Base-by-base conservation (phyloP, 2,113 vertebrate genomes). In the Micromys minutus region DNA sequence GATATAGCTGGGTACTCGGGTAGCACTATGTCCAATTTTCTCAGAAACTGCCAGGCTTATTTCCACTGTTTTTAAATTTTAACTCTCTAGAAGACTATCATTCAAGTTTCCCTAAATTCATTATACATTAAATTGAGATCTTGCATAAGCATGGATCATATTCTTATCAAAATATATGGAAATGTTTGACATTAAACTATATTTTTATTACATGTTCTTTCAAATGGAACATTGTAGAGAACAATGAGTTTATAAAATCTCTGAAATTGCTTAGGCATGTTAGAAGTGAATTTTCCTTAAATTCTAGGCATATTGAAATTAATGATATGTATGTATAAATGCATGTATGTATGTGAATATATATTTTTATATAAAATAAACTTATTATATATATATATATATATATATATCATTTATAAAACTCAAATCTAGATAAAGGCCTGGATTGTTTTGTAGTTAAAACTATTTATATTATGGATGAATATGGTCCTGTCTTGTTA, bases 381-480 rank as follows among this genome's bases (percentile, higher is more conserved):
- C 12, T 86, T 29, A n/a, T n/a, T n/a, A n/a, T n/a, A n/a, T n/a
- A n/a, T n/a, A n/a, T n/a, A n/a, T n/a, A n/a, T n/a, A n/a, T 47
- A 47, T 1, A 36, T 50, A 4, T 42, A 29, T 45, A 17, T 74
- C 63, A 52, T 50, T 36, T 52, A 22, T 74, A 19, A 91, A 94
- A 63, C 3, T 89, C 91, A 80, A 88, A 86, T 45, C 5, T 47
- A n/a, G 19, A 71, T 74, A 50, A 29, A 69, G 3, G 0, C 42
- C 21, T 88, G 7, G 22, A 45, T 91, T 87, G n/a, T 52, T 90
- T 89, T 57, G 2, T 36, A 93, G 89, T 91, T 92, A 47, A 83
- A 76, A 1, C 7, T 6, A 9, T 39, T 89, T 91, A 81, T 29
- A 67, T 94, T n/a, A 74, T 24, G 24, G 5, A 50, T 76, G 75